Evolutionary conservation across 2,888 invertebrate genomes (phyloP), one percentile per base, ranked within the genome.

Genomic region (Drosophila sordidula): DNA sequence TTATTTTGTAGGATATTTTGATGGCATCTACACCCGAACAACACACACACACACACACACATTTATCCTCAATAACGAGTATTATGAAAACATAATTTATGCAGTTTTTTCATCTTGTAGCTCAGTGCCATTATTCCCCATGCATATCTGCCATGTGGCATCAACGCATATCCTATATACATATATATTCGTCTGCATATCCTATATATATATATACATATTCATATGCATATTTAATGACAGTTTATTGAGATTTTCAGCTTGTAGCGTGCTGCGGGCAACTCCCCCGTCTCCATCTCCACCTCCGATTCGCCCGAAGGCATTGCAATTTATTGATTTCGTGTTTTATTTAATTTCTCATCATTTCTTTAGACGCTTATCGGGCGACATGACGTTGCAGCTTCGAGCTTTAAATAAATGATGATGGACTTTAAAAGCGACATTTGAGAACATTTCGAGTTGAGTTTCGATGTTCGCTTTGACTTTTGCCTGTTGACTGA

Each of bases 271-370:
- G 36, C 45, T 38, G 32, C 12, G 42, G 36, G 34, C 42, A 29
- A 39, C 36, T 12, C 8, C 12, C 5, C 6, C 5, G 18, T 8
- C 1, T 26, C 9, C 51, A n/a, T 11, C 11, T 14, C 6, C 14
- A 8, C 4, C 11, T 4, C 18, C 16, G 22, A 18, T 47, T 45
- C 44, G 38, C 26, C 54, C 45, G 29, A 50, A 51, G 59, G 38
- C 63, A 51, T 59, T 86, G 88, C 88, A 83, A 86, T 88, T 80
- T 83, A 83, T 83, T 80, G 83, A 88, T 83, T 80, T 78, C 70
- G 62, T 75, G 66, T 72, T 69, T 82, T 65, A 69, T 87, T 82
- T 73, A 82, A 86, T 86, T 79, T 76, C 75, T 70, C 77, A 71
- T 70, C 65, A 74, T 74, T 76, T 65, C 38, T 58, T 56, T 63